phyloP scores from a whole-genome alignment of 2,797 vertebrate genomes.

The Enteromius viviparus region DNA sequence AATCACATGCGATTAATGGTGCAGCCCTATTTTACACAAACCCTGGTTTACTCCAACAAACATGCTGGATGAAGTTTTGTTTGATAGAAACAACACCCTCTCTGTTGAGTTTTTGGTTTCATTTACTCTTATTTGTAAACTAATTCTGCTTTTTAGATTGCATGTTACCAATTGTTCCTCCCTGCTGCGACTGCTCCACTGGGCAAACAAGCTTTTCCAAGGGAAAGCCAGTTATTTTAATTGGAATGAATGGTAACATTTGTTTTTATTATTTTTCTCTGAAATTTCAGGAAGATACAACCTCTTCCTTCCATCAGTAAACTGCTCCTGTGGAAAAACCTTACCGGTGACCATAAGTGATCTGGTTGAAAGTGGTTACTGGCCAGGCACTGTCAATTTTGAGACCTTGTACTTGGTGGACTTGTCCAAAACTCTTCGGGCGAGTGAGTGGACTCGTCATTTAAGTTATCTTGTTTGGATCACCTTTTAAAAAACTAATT shows the following conservation, averaged over 20 bases:
- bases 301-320: slow-evolving; percentile 13
- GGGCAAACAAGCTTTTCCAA: slow-evolving; percentile 14
- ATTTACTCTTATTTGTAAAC: slow-evolving; percentile 15
- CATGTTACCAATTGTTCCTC: slow-evolving; percentile 21
- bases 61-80: slow-evolving; percentile 10
- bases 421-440: too few relatives aligned
- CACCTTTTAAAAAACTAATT: too few relatives aligned
- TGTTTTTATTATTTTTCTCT: not conserved
- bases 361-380: too few relatives aligned
- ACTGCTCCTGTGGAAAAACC: slow-evolving; percentile 26
- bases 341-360: not conserved
- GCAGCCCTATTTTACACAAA: not conserved
- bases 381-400: too few relatives aligned
- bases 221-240: slow-evolving; percentile 9
- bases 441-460: too few relatives aligned
- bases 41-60: not conserved
- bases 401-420: too few relatives aligned
- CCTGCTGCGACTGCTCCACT: slow-evolving; percentile 10
- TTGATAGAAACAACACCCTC: slow-evolving; percentile 3
- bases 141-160: slow-evolving; percentile 22
- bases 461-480: too few relatives aligned
- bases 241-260: not conserved
- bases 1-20: too few relatives aligned
- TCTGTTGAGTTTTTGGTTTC: not conserved
- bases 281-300: slow-evolving; percentile 19